Conservation (phyloP, 35 echinoderm and acorn worm genomes). For the Strongylocentrotus purpuratus region DNA sequence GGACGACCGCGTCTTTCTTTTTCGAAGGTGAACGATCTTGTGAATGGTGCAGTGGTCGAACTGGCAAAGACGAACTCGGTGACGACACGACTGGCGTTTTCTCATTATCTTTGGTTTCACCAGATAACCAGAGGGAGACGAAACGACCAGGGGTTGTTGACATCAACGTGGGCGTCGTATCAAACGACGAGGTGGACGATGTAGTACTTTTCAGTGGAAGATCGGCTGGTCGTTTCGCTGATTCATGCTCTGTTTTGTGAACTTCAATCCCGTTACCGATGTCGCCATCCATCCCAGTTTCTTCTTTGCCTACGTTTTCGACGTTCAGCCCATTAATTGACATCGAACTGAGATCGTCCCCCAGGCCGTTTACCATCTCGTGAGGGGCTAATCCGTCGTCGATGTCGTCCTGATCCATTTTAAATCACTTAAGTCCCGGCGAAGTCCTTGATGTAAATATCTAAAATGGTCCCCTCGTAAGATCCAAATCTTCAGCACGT, state of each 20-base stretch:
- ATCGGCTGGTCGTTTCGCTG: neutral
- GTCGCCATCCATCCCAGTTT: neutral
- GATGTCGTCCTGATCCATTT: constrained; percentile 4
- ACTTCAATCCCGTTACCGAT: neutral
- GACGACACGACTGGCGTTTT: neutral
- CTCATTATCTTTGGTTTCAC: neutral
- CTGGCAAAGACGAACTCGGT: neutral
- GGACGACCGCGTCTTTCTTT: neutral
- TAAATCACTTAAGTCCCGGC: neutral
- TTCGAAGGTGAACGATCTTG: neutral
- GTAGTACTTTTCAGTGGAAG: neutral
- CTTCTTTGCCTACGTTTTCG: neutral
- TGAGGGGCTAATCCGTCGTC: constrained; percentile 26
- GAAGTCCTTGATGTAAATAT: neutral
- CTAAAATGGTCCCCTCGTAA: neutral
- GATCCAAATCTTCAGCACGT: neutral
- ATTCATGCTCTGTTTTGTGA: neutral
- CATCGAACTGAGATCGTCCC: neutral
- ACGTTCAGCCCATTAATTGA: neutral
- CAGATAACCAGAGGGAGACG: neutral
- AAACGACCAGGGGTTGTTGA: neutral
- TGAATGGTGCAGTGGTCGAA: neutral
- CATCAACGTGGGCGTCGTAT: neutral
- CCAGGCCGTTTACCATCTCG: constrained; percentile 34
- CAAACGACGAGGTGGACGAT: neutral